Conservation (phyloP, 2,888 invertebrate genomes). For the Corbicula japonica region DNA sequence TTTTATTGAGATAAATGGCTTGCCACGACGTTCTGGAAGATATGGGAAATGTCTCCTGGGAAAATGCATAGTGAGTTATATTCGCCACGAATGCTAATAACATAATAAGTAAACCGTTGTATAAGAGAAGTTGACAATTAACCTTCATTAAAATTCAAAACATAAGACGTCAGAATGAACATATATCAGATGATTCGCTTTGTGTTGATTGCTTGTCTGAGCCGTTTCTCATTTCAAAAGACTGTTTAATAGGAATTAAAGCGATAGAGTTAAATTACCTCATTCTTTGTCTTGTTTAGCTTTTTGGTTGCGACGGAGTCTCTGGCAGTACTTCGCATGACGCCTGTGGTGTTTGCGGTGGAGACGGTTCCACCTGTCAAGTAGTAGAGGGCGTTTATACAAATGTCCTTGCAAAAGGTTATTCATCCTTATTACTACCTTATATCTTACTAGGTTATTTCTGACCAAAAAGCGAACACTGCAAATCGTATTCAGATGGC, state of each 20-base stretch:
- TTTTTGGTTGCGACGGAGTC: constrained; percentile 59
- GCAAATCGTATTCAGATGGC: no score
- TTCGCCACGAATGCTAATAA: no score
- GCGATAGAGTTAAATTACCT: not conserved
- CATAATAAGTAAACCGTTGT: not conserved
- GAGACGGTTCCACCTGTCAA: constrained; percentile 55
- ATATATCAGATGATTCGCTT: not conserved
- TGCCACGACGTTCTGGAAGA: constrained; percentile 25
- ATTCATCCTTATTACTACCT: not conserved
- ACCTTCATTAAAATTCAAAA: not conserved
- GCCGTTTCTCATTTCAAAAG: not conserved
- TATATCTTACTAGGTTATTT: not conserved
- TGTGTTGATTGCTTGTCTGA: not conserved
- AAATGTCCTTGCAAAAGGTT: constrained; percentile 39
- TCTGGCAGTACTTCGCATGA: constrained; percentile 37
- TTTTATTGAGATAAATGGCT: constrained; percentile 24
- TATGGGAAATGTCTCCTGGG: constrained; percentile 51
- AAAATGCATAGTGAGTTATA: constrained; percentile 48
- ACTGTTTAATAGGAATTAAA: not conserved
- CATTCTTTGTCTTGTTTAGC: constrained; percentile 29
- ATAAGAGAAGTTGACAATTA: not conserved
- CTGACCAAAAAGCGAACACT: no score
- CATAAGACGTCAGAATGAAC: not conserved
- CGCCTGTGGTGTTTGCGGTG: constrained; percentile 69
- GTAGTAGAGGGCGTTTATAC: constrained; percentile 43